phyloP scores from a whole-genome alignment of 2,888 invertebrate species.

The Nomada lathburiana region DNA sequence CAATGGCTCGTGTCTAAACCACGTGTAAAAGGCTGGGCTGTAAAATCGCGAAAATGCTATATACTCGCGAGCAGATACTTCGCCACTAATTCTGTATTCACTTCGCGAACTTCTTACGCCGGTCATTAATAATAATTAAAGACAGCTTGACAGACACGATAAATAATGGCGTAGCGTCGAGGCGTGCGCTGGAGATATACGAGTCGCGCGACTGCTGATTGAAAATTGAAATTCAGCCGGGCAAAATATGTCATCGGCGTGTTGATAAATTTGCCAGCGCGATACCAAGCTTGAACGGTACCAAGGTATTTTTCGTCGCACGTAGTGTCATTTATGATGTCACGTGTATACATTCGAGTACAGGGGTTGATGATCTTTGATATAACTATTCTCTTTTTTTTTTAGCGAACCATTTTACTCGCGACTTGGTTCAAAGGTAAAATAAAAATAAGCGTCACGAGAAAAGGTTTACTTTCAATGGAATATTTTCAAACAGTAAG shows the following conservation, averaged over 20 bases:
- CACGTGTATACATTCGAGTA: background rate
- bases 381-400: too few relatives aligned
- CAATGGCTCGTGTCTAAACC: conserved; percentile 49
- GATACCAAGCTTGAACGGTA: conserved; percentile 33
- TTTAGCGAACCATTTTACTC: too few relatives aligned
- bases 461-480: too few relatives aligned
- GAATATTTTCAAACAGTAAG: too few relatives aligned
- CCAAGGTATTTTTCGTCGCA: conserved; percentile 25
- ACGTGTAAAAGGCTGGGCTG: conserved; percentile 49
- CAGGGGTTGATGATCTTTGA: too few relatives aligned
- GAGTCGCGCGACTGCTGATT: conserved; percentile 33
- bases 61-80: conserved; percentile 34
- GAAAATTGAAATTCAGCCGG: conserved; percentile 54
- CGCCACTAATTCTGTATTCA: conserved; percentile 44
- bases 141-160: conserved; percentile 53
- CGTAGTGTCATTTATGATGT: background rate
- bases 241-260: conserved; percentile 32
- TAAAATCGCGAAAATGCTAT: conserved; percentile 26
- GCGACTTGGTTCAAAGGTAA: too few relatives aligned
- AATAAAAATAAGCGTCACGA: too few relatives aligned
- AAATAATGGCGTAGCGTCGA: conserved; percentile 32
- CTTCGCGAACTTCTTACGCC: conserved; percentile 37
- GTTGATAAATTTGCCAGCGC: conserved; percentile 38
- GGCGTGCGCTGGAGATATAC: conserved; percentile 36
- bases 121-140: conserved; percentile 64